Conservation (phyloP, 2,888 invertebrate species). For the Rhaphigaster nebulosa region DNA sequence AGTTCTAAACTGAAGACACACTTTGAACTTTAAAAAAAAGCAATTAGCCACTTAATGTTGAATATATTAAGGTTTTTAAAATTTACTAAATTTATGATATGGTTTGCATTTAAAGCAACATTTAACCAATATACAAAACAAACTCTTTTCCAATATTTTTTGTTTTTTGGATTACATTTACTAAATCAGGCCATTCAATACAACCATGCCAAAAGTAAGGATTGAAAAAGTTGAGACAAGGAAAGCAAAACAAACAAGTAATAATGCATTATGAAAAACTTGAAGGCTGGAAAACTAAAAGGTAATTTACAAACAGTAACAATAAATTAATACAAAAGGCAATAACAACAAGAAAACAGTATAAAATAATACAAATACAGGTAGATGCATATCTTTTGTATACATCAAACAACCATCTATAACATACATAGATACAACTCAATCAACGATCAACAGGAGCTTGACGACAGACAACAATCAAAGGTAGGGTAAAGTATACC, state of each 20-base stretch:
- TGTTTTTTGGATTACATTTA: constrained; percentile 21
- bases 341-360: constrained; percentile 26
- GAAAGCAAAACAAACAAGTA: constrained; percentile 46
- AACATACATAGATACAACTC: constrained; percentile 27
- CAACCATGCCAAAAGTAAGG: constrained; percentile 57
- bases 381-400: constrained; percentile 14
- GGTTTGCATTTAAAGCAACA: neutral
- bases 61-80: neutral
- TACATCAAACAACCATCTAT: constrained; percentile 42
- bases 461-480: constrained; percentile 28
- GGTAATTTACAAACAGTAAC: constrained; percentile 10
- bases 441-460: constrained; percentile 22
- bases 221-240: constrained; percentile 28
- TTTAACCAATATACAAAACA: constrained; percentile 12
- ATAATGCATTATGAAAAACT: constrained; percentile 37
- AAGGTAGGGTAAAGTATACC: constrained; percentile 12
- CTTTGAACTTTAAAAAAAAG: constrained; percentile 57
- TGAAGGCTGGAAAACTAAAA: constrained; percentile 47
- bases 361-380: neutral
- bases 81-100: neutral
- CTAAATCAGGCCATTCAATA: constrained; percentile 57
- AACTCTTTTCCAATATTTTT: constrained; percentile 45
- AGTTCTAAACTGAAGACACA: constrained; percentile 58
- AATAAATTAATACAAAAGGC: constrained; percentile 36
- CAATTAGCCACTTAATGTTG: constrained; percentile 43